Evolutionary conservation across 2,797 vertebrate species (phyloP), one percentile per base, ranked within the genome.

Genomic region (Mormyrus hasselquistii): DNA sequence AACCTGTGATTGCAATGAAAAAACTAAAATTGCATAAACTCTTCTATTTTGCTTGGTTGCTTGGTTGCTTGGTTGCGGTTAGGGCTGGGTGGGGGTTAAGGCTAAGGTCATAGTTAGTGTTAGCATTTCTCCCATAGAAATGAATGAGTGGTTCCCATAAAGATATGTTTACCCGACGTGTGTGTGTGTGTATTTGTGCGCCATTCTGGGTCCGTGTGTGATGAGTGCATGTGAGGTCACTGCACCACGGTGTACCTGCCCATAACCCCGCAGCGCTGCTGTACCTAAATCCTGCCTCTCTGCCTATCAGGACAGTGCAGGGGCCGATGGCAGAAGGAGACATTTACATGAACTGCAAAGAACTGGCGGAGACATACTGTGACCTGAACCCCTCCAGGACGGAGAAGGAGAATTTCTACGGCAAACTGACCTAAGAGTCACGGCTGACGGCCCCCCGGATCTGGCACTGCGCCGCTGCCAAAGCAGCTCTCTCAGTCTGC

Each of bases 341-440:
- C 16, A 44, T 94, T 44, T 96, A 95, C 93, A 94, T 95, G 47
- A 96, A 95, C 91, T 95, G 92, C 91, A 89, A 90, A 4, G 65
- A 0, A 53, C 89, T 62, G 55, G 89, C 90, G 47, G 25, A 79
- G 2, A 4, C 10, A 89, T 95, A 95, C 92, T 49, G 16, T 0
- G 89, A 95, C 88, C 92, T 95, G 89, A 86, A 93, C 49, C 91
- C 90, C 12, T 3, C 50, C 86, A 89, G 3, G 1, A 82, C 87
- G 25, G 73, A 47, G 1, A 59, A 0, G 0, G 91, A 94, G 0
- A 88, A 91, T 0, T 25, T 92, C 49, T 96, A 95, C 62, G 88
- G 92, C 3, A 90, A 53, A 90, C 90, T 94, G 83, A 91, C 92
- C 5, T 95, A 79, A 95, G 62, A 44, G 41, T 16, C 8, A 16